These are phyloP conservation scores for Stegostoma tigrinum DNA, from an alignment of 2,113 vertebrate genomes.

Conservation along the genomic window DNA sequence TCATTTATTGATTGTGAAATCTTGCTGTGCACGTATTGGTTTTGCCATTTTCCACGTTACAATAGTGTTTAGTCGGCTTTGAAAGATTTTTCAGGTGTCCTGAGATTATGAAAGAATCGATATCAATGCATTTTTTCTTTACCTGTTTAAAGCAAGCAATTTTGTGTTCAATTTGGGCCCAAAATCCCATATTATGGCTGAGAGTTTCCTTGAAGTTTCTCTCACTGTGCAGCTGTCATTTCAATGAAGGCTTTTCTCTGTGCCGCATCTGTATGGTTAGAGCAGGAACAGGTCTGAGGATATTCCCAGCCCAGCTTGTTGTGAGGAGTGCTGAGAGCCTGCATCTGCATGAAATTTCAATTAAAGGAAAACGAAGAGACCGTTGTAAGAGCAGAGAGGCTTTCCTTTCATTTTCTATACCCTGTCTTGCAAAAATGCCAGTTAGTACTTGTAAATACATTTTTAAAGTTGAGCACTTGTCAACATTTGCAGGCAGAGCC, in stretches of 20 bases:
- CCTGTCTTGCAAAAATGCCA: neutral
- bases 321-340: neutral
- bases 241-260: neutral
- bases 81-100: neutral
- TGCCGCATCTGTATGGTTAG: neutral
- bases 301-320: neutral
- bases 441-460: neutral
- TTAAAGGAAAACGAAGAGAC: neutral
- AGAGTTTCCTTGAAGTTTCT: neutral
- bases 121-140: neutral
- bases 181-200: neutral
- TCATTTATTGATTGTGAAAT: neutral
- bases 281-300: neutral
- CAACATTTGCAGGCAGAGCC: neutral
- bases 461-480: neutral
- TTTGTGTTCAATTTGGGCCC: neutral
- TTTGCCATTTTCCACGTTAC: neutral
- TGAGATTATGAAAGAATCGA: neutral
- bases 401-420: neutral
- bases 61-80: neutral
- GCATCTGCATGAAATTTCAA: neutral
- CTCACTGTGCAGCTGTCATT: neutral
- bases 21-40: neutral
- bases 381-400: neutral
- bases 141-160: neutral